phyloP scores from a whole-genome alignment of 2,888 invertebrate genomes.

The Cabera pusaria region DNA sequence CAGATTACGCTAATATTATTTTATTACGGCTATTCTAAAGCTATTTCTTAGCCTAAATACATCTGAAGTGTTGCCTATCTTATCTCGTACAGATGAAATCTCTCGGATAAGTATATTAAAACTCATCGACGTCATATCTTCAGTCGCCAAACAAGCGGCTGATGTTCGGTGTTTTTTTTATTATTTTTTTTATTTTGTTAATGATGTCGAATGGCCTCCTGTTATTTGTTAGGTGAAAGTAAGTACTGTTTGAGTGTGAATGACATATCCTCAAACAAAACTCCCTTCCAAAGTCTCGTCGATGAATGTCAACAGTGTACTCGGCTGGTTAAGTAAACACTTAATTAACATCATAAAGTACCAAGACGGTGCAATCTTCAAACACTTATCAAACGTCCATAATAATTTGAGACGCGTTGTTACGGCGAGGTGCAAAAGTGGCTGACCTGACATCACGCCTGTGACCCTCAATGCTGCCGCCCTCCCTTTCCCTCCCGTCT shows the following conservation, averaged over 20 bases:
- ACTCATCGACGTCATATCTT: slow-evolving; percentile 38
- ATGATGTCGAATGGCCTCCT: slow-evolving; percentile 45
- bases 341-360: slow-evolving; percentile 81
- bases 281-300: slow-evolving; percentile 29
- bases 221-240: slow-evolving; percentile 49
- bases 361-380: slow-evolving; percentile 77
- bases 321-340: slow-evolving; percentile 64
- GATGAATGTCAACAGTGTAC: slow-evolving; percentile 54
- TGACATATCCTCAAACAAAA: slow-evolving; percentile 56
- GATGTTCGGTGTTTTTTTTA: slow-evolving; percentile 39
- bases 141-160: slow-evolving; percentile 35
- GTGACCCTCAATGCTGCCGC: slow-evolving; percentile 70
- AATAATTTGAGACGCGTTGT: slow-evolving; percentile 84
- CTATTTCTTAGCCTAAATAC: slow-evolving; percentile 58
- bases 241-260: slow-evolving; percentile 51
- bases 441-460: slow-evolving; percentile 84
- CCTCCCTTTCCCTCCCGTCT: slow-evolving; percentile 56
- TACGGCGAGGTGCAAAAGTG: slow-evolving; percentile 84
- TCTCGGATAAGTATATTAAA: slow-evolving; percentile 38
- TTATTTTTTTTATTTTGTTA: too few species aligned
- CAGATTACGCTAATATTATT: slow-evolving; percentile 75
- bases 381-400: slow-evolving; percentile 83
- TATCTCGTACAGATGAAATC: slow-evolving; percentile 57
- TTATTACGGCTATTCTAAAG: slow-evolving; percentile 64
- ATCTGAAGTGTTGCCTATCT: slow-evolving; percentile 52